These are phyloP conservation scores for Pantherophis alleghaniensis DNA, from an alignment of 2,797 vertebrate species.

Conservation along the genomic window DNA sequence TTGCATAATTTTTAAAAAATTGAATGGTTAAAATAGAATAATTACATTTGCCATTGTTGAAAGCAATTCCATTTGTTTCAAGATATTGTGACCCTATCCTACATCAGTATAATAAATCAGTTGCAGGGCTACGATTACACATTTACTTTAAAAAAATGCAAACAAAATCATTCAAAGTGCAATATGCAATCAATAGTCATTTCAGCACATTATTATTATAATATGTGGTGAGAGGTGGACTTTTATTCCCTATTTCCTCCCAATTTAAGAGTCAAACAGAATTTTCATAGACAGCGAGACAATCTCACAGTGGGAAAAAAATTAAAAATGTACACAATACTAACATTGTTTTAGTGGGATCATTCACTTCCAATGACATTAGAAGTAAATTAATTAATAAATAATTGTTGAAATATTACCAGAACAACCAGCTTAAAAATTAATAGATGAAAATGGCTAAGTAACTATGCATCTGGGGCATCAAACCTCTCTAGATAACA, in stretches of 20 bases:
- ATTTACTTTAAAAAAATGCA: not conserved
- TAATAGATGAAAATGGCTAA: slow-evolving; percentile 46
- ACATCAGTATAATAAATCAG: not conserved
- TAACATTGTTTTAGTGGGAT: slow-evolving; percentile 28
- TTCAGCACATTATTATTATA: not conserved
- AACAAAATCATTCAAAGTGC: not conserved
- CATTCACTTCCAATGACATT: slow-evolving; percentile 20
- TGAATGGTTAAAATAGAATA: not conserved
- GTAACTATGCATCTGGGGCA: slow-evolving; percentile 26
- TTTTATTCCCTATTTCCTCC: not conserved
- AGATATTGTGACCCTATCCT: not conserved
- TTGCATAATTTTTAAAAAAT: not conserved
- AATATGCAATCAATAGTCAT: not conserved
- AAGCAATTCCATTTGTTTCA: not conserved
- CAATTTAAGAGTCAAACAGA: not conserved
- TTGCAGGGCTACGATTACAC: not conserved
- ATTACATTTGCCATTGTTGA: not conserved
- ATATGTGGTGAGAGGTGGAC: not conserved
- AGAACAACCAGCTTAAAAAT: slow-evolving; percentile 29
- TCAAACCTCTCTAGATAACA: slow-evolving; percentile 25
- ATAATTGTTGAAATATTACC: slow-evolving; percentile 31
- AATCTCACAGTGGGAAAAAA: not conserved
- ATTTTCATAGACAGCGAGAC: not conserved
- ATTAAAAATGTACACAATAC: not conserved
- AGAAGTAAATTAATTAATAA: slow-evolving; percentile 33